Percentiles rank a stretch among this genome's conserved stretches.
Conservation (phyloP, 1,140 invertebrate species). For the Diabrotica undecimpunctata region DNA sequence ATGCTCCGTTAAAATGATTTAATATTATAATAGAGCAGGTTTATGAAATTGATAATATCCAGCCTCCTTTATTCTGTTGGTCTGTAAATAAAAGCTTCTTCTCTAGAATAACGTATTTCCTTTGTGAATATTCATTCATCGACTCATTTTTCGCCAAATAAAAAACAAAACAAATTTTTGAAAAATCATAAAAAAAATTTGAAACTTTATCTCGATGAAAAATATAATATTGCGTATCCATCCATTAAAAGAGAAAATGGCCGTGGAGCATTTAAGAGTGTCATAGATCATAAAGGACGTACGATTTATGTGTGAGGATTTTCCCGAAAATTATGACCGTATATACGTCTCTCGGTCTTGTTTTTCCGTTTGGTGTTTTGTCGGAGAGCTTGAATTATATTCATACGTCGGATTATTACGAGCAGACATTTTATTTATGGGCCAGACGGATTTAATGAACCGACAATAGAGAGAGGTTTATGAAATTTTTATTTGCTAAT, state of each 20-base stretch:
- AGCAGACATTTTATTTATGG: constrained; percentile 3
- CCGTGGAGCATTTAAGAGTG: neutral
- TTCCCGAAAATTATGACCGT: neutral
- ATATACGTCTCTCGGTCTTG: neutral
- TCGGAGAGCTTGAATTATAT: constrained; percentile 3
- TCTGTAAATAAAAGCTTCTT: too few relatives aligned
- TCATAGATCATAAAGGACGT: neutral
- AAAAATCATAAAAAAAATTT: too few relatives aligned
- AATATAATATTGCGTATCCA: neutral
- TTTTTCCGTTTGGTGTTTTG: neutral
- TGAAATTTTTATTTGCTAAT: too few relatives aligned
- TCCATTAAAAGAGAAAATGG: constrained; percentile 1
- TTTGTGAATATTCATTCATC: too few relatives aligned
- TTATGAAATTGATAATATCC: too few relatives aligned
- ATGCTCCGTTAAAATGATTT: too few relatives aligned
- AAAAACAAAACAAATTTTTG: too few relatives aligned
- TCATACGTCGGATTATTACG: constrained; percentile 7
- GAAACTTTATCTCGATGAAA: neutral
- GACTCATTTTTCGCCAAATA: too few relatives aligned
- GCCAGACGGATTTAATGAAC: neutral
- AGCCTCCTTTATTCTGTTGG: too few relatives aligned
- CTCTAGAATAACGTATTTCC: too few relatives aligned
- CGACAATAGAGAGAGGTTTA: neutral
- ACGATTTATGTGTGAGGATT: constrained; percentile 2
- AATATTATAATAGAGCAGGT: too few relatives aligned